These are phyloP conservation scores for Eumerus sabulonum DNA, from an alignment of 2,888 invertebrate genomes.

Conservation along the genomic window DNA sequence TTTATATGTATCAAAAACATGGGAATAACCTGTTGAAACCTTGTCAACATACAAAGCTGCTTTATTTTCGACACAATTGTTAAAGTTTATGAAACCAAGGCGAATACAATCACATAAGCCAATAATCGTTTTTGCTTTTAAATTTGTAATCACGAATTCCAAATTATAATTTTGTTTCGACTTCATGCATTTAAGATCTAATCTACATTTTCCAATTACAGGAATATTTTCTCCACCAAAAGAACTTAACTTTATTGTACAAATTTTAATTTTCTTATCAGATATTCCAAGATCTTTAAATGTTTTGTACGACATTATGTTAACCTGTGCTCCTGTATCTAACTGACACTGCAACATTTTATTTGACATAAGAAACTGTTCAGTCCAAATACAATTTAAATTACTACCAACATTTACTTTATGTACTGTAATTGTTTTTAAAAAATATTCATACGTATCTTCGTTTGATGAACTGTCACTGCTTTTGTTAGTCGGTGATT, in stretches of 20 bases:
- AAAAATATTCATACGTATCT: too few species aligned
- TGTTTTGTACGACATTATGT: too few species aligned
- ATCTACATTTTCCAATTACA: conserved; percentile 19
- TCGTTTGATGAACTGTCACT: neutral
- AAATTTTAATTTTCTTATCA: too few species aligned
- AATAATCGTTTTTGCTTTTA: conserved; percentile 6
- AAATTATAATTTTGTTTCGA: neutral
- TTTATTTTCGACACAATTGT: too few species aligned
- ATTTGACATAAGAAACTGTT: neutral
- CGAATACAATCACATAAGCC: conserved; percentile 2
- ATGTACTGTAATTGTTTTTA: too few species aligned
- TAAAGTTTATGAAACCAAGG: conserved; percentile 1
- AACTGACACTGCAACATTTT: conserved; percentile 6
- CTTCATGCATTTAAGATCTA: conserved; percentile 17
- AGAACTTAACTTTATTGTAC: too few species aligned
- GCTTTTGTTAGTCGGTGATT: neutral
- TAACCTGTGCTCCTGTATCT: too few species aligned
- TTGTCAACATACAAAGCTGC: too few species aligned
- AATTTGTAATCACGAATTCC: conserved; percentile 8
- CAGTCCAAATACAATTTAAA: conserved; percentile 9
- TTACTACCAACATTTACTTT: neutral
- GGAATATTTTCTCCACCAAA: too few species aligned
- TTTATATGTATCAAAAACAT: too few species aligned
- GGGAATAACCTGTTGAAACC: too few species aligned
- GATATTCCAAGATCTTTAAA: too few species aligned